Base-by-base conservation (phyloP, 2,888 invertebrate genomes). In the Meta bourneti region DNA sequence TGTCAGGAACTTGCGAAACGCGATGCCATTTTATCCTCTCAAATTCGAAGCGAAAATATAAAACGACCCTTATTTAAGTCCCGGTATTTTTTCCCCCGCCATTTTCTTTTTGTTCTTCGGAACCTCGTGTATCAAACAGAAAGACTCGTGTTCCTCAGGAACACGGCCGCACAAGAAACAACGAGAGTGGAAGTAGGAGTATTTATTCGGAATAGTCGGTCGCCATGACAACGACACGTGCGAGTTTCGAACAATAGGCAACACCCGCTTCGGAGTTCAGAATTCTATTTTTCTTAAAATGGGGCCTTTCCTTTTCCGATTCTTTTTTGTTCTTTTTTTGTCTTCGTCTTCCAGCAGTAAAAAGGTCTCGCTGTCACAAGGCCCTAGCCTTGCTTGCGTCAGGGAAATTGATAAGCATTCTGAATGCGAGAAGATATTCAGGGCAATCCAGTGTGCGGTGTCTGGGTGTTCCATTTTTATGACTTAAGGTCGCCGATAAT, bases 221-320 rank as follows among this genome's bases (percentile, higher is more conserved):
- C 72, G 34, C 87, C 72, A 71, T 72, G 87, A 79, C 8, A 54
- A 87, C 80, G 80, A 52, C 87, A 87, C 87, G 87, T 87, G 20
- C 54, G 16, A 20, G 52, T 80, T 79, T 72, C 80, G 87, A 87
- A 87, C 87, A 87, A 87, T 87, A 69, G 71, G 72, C 49, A 80
- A 70, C 86, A 70, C 48, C 48, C 86, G 86, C 34, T 52, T 48
- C 49, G 20, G 71, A 34, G 61, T 20, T 80, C 51, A 49, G 51
- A 16, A 77, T 77, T 49, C 77, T 77, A 16, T n/a, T 77, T 77
- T 77, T 49, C 51, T 51, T 77, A 34, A 13, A 16, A 16, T 77
- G 61, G 61, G 20, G 11, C 20, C 20, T 48, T 74, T 51, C 51
- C 51, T 61, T 61, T 61, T 77, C 77, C 51, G n/a, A n/a, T 71